Evolutionary conservation across 92 coral and sea anemone species (phyloP), one percentile per base, ranked within the genome.

Genomic region (Parazoanthus atlanticus): DNA sequence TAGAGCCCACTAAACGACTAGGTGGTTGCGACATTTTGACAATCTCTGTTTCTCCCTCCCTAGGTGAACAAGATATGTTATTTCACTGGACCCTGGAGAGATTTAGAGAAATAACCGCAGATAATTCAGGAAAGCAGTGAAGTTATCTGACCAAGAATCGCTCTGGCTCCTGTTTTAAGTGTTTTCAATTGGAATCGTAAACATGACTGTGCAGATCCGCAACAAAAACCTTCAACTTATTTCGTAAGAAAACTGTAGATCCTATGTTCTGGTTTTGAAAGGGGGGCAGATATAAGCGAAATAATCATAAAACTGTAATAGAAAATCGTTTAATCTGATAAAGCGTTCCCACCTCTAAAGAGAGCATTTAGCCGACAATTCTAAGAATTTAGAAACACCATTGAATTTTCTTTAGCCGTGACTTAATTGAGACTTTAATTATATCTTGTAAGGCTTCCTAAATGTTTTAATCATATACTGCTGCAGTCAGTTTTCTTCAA

Each of bases 1-100:
- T 11, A 1, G 87, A 43, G 76, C 73, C 87, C 52, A 93, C 92
- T 7, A 91, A 40, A 64, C 28, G 85, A 38, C 30, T 61, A 66
- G 69, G 40, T 23, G 78, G 79, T 23, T 69, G 87, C 33, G 87
- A 70, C 87, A 84, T 84, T 47, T 30, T 71, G 40, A 29, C 26
- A 26, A 13, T 11, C 64, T 47, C 11, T 65, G 9, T 17, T 7
- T 2, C 8, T 5, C 61, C 75, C 33, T 34, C 25, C 56, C 56
- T 82, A 72, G 5, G 34, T 40, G n/a, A 25, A 41, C 71, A 52
- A 84, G 25, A 28, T 6, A 26, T 11, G 23, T 23, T 69, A 52
- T 65, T 12, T 46, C 47, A 32, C 21, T 75, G 49, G 46, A 11
- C n/a, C 11, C 25, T 23, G 43, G 13, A 32, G 1, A 34, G 17